Base-by-base conservation (phyloP, 2,888 invertebrate genomes). In the Dolichomitus sp. region DNA sequence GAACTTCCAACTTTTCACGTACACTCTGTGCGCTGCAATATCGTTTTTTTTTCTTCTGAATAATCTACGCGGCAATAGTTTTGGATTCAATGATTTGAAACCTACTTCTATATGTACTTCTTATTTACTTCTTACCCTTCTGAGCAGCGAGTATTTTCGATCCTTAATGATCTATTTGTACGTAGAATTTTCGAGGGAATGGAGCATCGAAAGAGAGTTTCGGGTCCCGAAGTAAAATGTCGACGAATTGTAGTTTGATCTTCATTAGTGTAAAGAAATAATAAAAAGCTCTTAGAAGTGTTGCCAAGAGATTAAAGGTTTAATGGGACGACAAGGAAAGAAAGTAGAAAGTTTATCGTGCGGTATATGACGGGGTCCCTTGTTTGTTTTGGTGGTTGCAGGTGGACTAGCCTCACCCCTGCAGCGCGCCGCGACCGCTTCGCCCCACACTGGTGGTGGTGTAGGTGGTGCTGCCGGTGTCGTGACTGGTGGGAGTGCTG, bases 341-440 rank as follows among this genome's bases (percentile, higher is more conserved):
- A 75, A 81, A 74, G 82, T 68, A 77, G 81, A 83, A 84, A 66
- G 80, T 72, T 76, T 78, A 78, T 75, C 77, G 82, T 83, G 76
- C 83, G 78, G 84, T 78, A 66, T 84, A 83, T 84, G 83, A 84
- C 83, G 84, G 84, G 83, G 73, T 76, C 83, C 81, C 77, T 74
- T 76, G 86, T 86, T 89, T 91, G 90, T 91, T 90, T 93, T 93
- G 91, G 93, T 92, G 92, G 91, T 93, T 93, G 93, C 93, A 93
- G 93, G 93, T 93, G 93, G 93, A 93, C 90, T 93, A 89, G 93
- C 93, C 90, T 93, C 93, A 90, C 93, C 93, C 92, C 92, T 93
- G 93, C 93, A 93, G 90, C 93, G 93, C 90, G 93, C 93, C 93
- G 92, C 93, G 87, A 93, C 93, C 90, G 93, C 93, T 88, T 93